These are phyloP conservation scores for Phylloscopus collybita DNA, from an alignment of 2,797 vertebrate species.

Conservation along the genomic window DNA sequence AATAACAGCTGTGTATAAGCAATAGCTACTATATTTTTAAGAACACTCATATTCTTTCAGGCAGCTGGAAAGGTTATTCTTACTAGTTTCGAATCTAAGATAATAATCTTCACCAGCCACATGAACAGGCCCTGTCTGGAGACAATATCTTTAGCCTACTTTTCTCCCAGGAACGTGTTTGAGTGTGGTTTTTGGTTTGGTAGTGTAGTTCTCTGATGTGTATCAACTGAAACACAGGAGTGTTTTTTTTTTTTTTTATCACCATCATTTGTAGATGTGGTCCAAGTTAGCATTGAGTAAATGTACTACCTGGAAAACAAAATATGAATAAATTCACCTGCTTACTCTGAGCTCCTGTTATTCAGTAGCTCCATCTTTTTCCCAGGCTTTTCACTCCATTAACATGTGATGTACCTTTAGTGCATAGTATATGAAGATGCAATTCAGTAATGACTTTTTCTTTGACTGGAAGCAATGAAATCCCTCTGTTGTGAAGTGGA, in stretches of 20 bases:
- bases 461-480: background rate
- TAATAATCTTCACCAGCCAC: slow-evolving; percentile 60
- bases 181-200: slow-evolving; percentile 58
- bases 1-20: background rate
- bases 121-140: slow-evolving; percentile 65
- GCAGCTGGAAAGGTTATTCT: slow-evolving; percentile 49
- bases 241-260: slow-evolving; percentile 53
- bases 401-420: background rate
- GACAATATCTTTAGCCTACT: slow-evolving; percentile 54
- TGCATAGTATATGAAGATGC: background rate
- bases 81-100: slow-evolving; percentile 47
- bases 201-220: slow-evolving; percentile 58
- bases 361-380: background rate
- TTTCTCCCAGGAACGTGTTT: slow-evolving; percentile 46
- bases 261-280: slow-evolving; percentile 62
- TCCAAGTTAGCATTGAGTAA: slow-evolving; percentile 43
- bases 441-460: background rate
- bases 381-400: background rate
- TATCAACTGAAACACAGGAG: slow-evolving; percentile 54
- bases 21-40: slow-evolving; percentile 42
- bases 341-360: slow-evolving; percentile 2
- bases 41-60: slow-evolving; percentile 32
- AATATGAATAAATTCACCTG: slow-evolving; percentile 70
- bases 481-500: background rate
- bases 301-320: background rate